Percentiles rank a stretch among this genome's conserved stretches.
phyloP scores from a whole-genome alignment of 2,888 invertebrate species.

The Drosophila buzzatii region DNA sequence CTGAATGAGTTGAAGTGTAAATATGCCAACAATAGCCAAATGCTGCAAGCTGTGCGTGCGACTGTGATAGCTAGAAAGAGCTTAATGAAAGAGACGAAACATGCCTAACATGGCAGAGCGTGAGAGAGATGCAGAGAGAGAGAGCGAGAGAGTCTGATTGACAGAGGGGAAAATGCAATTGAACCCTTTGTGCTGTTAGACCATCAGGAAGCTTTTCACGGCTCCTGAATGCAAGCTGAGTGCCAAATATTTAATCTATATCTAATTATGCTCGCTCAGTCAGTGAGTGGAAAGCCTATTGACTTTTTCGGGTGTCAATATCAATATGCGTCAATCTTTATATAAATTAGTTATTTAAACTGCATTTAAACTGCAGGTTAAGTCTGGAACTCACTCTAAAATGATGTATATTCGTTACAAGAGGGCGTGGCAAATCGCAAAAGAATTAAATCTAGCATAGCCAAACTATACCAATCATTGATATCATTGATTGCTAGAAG shows the following conservation, averaged over 20 bases:
- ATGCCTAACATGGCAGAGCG: background rate
- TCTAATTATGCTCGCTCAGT: background rate
- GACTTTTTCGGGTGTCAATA: background rate
- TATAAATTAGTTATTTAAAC: no score
- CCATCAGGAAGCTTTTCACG: background rate
- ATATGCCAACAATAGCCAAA: conserved; percentile 25
- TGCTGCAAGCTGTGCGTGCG: background rate
- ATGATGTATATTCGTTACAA: no score
- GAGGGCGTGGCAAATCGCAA: no score
- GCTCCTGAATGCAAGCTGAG: background rate
- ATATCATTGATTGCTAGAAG: no score
- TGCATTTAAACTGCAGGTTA: no score
- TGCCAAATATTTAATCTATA: background rate
- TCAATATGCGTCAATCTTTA: background rate
- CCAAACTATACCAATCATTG: no score
- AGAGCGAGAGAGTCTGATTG: background rate
- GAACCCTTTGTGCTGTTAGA: conserved; percentile 38
- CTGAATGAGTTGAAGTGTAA: conserved; percentile 57
- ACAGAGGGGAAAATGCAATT: conserved; percentile 6
- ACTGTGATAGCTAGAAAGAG: conserved; percentile 6
- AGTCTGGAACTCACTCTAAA: no score
- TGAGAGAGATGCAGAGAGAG: background rate
- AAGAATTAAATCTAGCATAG: no score
- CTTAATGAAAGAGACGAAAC: background rate
- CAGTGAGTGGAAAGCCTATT: background rate